Evolutionary conservation across 1,140 invertebrate genomes (phyloP).

Genomic region (Helicoverpa armigera): DNA sequence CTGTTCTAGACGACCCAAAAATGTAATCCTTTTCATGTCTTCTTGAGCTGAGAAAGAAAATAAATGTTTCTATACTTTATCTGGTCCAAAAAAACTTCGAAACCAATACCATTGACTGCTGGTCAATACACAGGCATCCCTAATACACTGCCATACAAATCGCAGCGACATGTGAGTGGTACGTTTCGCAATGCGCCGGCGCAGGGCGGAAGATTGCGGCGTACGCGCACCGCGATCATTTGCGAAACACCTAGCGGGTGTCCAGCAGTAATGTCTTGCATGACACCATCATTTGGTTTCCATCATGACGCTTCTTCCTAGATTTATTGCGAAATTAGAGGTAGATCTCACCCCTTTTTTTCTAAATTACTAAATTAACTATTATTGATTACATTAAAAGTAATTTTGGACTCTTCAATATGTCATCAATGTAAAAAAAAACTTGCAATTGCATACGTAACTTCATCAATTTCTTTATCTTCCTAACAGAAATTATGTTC

Average conservation of each 20-base stretch:
- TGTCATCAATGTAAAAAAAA: too few relatives aligned
- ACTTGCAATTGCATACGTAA: too few relatives aligned
- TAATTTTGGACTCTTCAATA: too few relatives aligned
- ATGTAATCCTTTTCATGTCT: too few relatives aligned
- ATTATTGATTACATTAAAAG: too few relatives aligned
- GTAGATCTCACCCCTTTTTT: background rate
- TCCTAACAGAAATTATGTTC: too few relatives aligned
- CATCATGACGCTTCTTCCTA: background rate
- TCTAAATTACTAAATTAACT: too few relatives aligned
- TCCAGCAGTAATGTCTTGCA: conserved; percentile 33
- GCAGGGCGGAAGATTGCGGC: conserved; percentile 29
- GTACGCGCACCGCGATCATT: conserved; percentile 31
- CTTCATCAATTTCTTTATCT: too few relatives aligned
- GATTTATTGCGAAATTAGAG: background rate
- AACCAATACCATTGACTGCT: background rate
- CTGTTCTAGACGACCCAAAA: too few relatives aligned
- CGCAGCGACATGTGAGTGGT: conserved; percentile 33
- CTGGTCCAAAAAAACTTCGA: background rate
- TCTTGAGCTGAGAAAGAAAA: too few relatives aligned
- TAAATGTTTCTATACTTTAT: background rate
- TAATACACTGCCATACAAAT: conserved; percentile 29
- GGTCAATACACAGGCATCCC: conserved; percentile 11
- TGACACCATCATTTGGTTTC: conserved; percentile 30
- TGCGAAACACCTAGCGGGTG: conserved; percentile 38
- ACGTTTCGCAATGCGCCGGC: conserved; percentile 34